A percentile compares a stretch with the other conserved stretches of the same genome.
These are phyloP conservation scores for Catocala sponsa DNA, from an alignment of 2,888 invertebrate species.

Conservation along the genomic window DNA sequence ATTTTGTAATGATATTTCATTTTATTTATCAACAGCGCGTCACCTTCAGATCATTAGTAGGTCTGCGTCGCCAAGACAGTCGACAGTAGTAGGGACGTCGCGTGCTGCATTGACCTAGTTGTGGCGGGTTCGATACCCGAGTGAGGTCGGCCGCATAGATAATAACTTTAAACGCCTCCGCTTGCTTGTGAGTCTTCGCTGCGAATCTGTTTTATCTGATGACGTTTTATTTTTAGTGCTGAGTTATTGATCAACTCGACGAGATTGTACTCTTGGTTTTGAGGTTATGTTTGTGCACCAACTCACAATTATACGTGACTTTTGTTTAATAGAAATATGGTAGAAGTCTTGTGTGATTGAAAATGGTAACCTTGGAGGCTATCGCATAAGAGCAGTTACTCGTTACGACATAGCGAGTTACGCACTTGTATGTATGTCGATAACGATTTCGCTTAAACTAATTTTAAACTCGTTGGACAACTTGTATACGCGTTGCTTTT, in stretches of 20 bases:
- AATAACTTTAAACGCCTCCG: constrained; percentile 69
- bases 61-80: constrained; percentile 58
- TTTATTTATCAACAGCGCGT: constrained; percentile 46
- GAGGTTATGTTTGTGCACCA: neutral
- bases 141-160: constrained; percentile 78
- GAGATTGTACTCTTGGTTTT: neutral
- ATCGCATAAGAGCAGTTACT: too few relatives aligned
- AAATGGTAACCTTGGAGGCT: too few relatives aligned
- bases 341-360: too few relatives aligned
- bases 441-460: too few relatives aligned
- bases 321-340: neutral
- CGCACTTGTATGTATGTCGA: too few relatives aligned
- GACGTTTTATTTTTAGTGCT: constrained; percentile 49
- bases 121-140: constrained; percentile 80
- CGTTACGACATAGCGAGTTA: too few relatives aligned
- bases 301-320: neutral
- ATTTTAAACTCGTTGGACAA: too few relatives aligned
- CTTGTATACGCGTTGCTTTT: too few relatives aligned
- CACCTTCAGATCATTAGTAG: constrained; percentile 57
- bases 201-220: constrained; percentile 60
- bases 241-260: constrained; percentile 11
- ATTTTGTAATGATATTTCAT: constrained; percentile 24
- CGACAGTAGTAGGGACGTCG: constrained; percentile 64
- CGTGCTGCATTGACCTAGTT: constrained; percentile 84
- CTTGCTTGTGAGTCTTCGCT: constrained; percentile 68